These are phyloP conservation scores for Scaptomyza caliginosa DNA, from an alignment of 2,888 invertebrate species.

Conservation along the genomic window DNA sequence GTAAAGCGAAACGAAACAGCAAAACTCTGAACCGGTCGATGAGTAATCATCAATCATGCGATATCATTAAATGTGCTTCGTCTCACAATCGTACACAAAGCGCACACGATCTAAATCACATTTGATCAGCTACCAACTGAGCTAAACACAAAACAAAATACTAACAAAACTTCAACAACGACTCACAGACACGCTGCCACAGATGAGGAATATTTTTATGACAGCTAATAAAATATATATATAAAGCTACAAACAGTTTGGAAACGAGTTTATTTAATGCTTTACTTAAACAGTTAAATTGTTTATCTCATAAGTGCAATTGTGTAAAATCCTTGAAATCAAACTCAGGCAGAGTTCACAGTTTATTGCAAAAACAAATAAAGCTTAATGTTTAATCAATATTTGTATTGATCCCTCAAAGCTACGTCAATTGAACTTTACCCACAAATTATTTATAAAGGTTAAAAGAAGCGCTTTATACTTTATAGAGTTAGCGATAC, in stretches of 20 bases:
- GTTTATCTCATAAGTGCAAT: neutral
- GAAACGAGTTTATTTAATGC: neutral
- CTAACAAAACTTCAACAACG: constrained; percentile 4
- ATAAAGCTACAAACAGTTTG: too few relatives aligned
- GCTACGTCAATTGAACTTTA: neutral
- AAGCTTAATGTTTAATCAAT: neutral
- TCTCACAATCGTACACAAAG: constrained; percentile 59
- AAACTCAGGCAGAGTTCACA: neutral
- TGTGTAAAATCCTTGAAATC: neutral
- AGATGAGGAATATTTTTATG: too few relatives aligned
- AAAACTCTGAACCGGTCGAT: constrained; percentile 67
- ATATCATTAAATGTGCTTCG: constrained; percentile 72
- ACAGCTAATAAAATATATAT: too few relatives aligned
- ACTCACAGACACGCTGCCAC: constrained; percentile 18
- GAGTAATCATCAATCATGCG: constrained; percentile 80
- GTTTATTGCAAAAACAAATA: neutral
- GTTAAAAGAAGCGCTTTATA: too few relatives aligned
- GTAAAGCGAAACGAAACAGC: constrained; percentile 28
- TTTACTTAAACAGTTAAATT: neutral
- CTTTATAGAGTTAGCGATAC: neutral
- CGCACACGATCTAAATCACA: constrained; percentile 58
- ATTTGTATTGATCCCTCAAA: neutral
- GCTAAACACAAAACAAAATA: neutral
- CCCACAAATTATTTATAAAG: neutral
- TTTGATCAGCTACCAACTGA: constrained; percentile 37